Conservation (phyloP, 2,888 invertebrate species). For the Himalopsyche tibetana region DNA sequence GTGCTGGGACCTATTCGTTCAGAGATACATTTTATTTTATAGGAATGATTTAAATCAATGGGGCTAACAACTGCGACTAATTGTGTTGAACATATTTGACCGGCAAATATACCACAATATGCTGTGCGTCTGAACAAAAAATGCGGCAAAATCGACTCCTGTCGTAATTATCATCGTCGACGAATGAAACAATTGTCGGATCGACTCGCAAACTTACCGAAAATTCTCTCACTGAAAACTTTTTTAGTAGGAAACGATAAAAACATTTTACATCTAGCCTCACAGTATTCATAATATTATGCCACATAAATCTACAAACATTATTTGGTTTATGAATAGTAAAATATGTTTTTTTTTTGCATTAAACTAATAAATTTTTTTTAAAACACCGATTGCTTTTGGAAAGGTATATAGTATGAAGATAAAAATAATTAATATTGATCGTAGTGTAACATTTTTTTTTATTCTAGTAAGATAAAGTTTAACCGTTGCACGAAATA, state of each 20-base stretch:
- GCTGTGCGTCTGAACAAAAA: slow-evolving; percentile 55
- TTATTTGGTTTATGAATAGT: slow-evolving; percentile 17
- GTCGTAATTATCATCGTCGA: neutral
- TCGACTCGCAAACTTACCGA: neutral
- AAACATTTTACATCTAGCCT: neutral
- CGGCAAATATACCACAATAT: slow-evolving; percentile 60
- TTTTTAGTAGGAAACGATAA: neutral
- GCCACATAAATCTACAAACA: slow-evolving; percentile 44
- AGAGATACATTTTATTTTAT: slow-evolving; percentile 18
- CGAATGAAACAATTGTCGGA: neutral
- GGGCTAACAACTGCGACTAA: slow-evolving; percentile 53
- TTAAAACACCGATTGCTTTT: slow-evolving; percentile 35
- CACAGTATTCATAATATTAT: slow-evolving; percentile 20
- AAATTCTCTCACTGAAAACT: neutral
- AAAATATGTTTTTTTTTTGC: slow-evolving; percentile 47
- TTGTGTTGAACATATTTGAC: slow-evolving; percentile 58
- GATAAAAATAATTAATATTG: slow-evolving; percentile 35
- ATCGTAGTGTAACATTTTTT: slow-evolving; percentile 13
- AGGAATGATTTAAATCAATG: slow-evolving; percentile 40
- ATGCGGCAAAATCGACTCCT: slow-evolving; percentile 40
- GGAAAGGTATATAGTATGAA: slow-evolving; percentile 31
- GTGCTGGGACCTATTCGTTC: slow-evolving; percentile 56
- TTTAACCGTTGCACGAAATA: slow-evolving; percentile 32
- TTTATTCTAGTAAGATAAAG: slow-evolving; percentile 37
- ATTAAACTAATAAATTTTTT: slow-evolving; percentile 20